A percentile compares a stretch with the other conserved stretches of the same genome.
Conservation (phyloP, 2,113 vertebrate genomes). For the Zeus faber region DNA sequence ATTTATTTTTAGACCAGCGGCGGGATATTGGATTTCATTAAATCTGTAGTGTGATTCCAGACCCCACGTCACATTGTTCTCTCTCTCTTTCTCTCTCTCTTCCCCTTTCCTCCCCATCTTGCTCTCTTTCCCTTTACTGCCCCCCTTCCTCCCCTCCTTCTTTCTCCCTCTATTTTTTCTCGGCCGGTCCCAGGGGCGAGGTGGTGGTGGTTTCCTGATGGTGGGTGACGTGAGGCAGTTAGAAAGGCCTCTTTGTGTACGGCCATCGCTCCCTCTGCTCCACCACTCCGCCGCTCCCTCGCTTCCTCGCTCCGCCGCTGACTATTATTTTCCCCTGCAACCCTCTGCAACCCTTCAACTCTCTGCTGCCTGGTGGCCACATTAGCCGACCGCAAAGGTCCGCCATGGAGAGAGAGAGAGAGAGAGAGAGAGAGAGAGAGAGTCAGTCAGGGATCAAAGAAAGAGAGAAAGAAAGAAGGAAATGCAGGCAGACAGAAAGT, state of each 20-base stretch:
- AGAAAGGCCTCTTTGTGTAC: conserved; percentile 66
- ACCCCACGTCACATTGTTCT: conserved; percentile 17
- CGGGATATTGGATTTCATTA: conserved; percentile 67
- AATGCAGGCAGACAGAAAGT: not conserved
- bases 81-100: conserved; percentile 10
- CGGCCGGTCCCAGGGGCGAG: too few species aligned
- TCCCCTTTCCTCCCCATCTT: not conserved
- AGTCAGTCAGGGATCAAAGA: too few species aligned
- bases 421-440: not conserved
- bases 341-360: not conserved
- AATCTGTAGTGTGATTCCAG: conserved; percentile 47
- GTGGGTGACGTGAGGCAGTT: conserved; percentile 59
- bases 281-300: conserved; percentile 8
- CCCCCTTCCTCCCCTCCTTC: not conserved
- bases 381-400: conserved; percentile 28
- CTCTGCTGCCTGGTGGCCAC: conserved; percentile 43
- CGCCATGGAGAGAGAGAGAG: conserved; percentile 16
- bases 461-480: not conserved
- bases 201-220: conserved; percentile 60
- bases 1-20: conserved; percentile 74
- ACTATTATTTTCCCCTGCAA: conserved; percentile 59
- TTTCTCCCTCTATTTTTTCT: not conserved
- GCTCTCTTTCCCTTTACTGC: not conserved
- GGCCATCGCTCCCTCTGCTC: too few species aligned
- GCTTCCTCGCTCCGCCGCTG: conserved; percentile 42